phyloP scores from a whole-genome alignment of 2,888 invertebrate species.

The Spodoptera exigua region DNA sequence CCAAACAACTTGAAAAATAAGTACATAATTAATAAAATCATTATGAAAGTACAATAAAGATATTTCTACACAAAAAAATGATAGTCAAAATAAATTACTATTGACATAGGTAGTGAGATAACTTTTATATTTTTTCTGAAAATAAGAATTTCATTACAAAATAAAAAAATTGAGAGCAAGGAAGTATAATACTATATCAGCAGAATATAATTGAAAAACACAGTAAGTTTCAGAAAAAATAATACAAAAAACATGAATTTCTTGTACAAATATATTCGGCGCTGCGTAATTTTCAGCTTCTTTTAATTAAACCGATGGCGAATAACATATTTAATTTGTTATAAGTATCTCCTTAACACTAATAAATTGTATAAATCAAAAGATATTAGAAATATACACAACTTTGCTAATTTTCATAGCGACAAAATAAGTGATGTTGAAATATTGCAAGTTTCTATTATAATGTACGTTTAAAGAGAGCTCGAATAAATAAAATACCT shows the following conservation, averaged over 20 bases:
- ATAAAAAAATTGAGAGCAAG: too few species aligned
- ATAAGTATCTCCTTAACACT: conserved; percentile 12
- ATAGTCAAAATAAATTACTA: too few species aligned
- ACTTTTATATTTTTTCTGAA: too few species aligned
- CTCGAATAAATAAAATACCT: conserved; percentile 58
- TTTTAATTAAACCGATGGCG: conserved; percentile 3
- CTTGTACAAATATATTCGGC: too few species aligned
- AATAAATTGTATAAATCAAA: conserved; percentile 14
- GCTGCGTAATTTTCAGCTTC: too few species aligned
- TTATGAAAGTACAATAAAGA: background rate
- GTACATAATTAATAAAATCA: conserved; percentile 43
- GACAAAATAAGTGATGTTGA: conserved; percentile 42
- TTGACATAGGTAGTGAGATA: too few species aligned
- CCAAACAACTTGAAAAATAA: conserved; percentile 50
- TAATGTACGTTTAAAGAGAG: conserved; percentile 50
- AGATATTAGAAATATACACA: conserved; percentile 14
- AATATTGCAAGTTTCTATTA: conserved; percentile 35
- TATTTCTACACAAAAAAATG: too few species aligned
- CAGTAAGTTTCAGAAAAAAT: too few species aligned
- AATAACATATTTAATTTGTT: conserved; percentile 20
- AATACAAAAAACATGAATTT: too few species aligned
- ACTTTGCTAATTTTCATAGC: conserved; percentile 14
- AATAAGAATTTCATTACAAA: too few species aligned
- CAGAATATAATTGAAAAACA: too few species aligned
- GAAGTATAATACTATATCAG: too few species aligned